Conservation (phyloP, 2,888 invertebrate genomes). For the Lysandra bellargus region DNA sequence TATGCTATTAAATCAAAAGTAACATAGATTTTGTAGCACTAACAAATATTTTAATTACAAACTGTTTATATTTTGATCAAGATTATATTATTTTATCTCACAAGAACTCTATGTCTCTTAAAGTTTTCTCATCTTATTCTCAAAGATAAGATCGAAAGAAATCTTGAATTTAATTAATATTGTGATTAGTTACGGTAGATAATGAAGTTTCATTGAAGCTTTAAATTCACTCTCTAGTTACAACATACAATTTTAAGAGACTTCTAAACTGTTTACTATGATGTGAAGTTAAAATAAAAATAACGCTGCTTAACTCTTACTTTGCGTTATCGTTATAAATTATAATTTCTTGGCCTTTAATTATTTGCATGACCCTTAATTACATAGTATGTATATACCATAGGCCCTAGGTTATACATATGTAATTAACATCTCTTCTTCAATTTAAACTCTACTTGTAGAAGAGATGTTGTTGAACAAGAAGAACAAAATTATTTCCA, state of each 20-base stretch:
- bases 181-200: not conserved
- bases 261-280: not conserved
- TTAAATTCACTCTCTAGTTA: not conserved
- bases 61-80: not conserved
- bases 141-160: not conserved
- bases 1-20: too few relatives aligned
- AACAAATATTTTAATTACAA: not conserved
- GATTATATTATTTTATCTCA: not conserved
- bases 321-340: not conserved
- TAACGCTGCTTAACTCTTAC: not conserved
- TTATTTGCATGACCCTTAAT: not conserved
- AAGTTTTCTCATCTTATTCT: not conserved
- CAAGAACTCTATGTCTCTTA: not conserved
- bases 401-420: too few relatives aligned
- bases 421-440: too few relatives aligned
- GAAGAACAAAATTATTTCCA: not conserved
- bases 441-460: not conserved
- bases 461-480: not conserved
- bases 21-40: not conserved
- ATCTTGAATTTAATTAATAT: not conserved
- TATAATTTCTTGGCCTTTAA: not conserved
- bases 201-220: not conserved
- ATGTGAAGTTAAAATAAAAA: not conserved
- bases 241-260: not conserved
- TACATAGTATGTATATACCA: not conserved